Evolutionary conservation across 1,140 invertebrate genomes (phyloP), one percentile per base, ranked within the genome.

Genomic region (Lepidurus couesii): DNA sequence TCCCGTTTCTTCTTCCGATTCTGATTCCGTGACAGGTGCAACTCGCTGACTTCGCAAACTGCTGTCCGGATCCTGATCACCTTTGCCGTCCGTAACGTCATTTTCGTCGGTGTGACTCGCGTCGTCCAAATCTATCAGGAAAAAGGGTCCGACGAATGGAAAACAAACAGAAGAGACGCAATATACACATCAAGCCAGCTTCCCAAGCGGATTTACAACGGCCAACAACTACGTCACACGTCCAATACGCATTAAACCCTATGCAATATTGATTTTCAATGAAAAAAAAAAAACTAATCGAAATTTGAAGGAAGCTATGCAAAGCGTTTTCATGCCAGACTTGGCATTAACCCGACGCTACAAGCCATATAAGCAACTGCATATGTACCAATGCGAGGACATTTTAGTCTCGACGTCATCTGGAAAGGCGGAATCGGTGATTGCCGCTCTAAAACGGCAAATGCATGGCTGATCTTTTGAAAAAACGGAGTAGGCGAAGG

Each of bases 21-120:
- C 86, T 65, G 87, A 88, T 76, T 89, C 88, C 79, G 88, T 88
- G 73, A 83, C 85, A 3, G 87, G 88, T 42, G 84, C 83, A 79
- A 81, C 81, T 24, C 75, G 78, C 77, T 45, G 81, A 81, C 80
- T 79, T 77, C 65, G 77, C 42, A 47, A 77, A 74, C n/a, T 78
- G 79, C 45, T 75, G 44, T 73, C 74, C n/a, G 44, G 45, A 45
- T 79, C 78, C 5, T 42, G 24, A 24, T 21, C 78, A 44, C 42
- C 78, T 79, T 79, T 75, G 44, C 80, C 45, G 45, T 75, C 34
- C 8, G 24, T 75, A 42, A 81, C 77, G 76, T 86, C 84, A 80
- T 86, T 86, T 77, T 87, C 86, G 82, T 88, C 84, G n/a, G 84
- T 85, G 75, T 85, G 84, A 75, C 81, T 82, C 78, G 86, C 83